Base-by-base conservation (phyloP, 2,888 invertebrate species). In the Automeris io region DNA sequence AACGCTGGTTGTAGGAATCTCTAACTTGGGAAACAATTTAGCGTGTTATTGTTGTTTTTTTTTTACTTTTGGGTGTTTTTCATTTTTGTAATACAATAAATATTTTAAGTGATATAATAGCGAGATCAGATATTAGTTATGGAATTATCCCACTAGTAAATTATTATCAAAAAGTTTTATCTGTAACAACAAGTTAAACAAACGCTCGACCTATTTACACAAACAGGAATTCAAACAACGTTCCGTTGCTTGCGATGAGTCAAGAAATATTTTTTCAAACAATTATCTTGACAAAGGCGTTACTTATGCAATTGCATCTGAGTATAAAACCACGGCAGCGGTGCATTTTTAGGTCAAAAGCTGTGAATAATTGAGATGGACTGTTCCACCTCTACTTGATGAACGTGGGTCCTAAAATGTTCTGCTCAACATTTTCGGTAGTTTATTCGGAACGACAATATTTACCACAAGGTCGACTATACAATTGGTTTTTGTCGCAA, bases 231-330 rank as follows among this genome's bases (percentile, higher is more conserved):
- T 29, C 16, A n/a, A 2, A 29, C 1, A 16, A 29, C 16, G 8
- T 8, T 7, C 16, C n/a, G 16, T 29, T 16, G 8, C 16, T 5
- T 4, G 8, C 8, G 16, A 29, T 16, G 29, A 29, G 13, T 29
- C 29, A 16, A 16, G 1, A 13, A 1, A 29, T 16, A 29, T 29
- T 13, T 29, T 37, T 37, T 22, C 18, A 37, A 32, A 37, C 32
- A 37, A 37, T 32, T n/a, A 8, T 16, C 37, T 18, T 22, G 11
- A 32, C 32, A 37, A 37, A 31, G 31, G 31, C 13, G 18, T 32
- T 18, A 37, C 37, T 37, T 37, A 37, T 37, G 32, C 32, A 37
- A 37, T 37, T 22, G 18, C 21, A 31, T 37, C 31, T 31, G 37
- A 13, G 26, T 12, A 26, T 16, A 29, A 24, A 29, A 29, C 8